These are phyloP conservation scores for Thaumatotibia leucotreta DNA, from an alignment of 1,140 invertebrate genomes.

Conservation along the genomic window DNA sequence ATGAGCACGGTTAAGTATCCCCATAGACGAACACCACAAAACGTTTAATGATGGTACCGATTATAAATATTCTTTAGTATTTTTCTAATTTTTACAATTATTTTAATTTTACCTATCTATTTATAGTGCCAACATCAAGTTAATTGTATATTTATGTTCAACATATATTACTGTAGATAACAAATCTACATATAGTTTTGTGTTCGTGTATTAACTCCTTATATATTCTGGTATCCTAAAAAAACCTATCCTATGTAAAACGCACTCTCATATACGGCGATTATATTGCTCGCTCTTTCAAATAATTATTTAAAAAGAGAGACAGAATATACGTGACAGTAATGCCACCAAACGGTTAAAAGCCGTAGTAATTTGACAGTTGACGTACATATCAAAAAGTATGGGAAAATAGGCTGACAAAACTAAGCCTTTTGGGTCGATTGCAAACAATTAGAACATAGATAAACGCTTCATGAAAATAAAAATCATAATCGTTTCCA, in stretches of 20 bases:
- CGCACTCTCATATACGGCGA: background rate
- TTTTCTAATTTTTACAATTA: conserved; percentile 57
- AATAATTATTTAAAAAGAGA: background rate
- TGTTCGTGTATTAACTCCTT: conserved; percentile 7
- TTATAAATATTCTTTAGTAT: conserved; percentile 51
- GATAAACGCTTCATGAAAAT: too few species aligned
- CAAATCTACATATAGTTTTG: conserved; percentile 19
- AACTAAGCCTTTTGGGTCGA: too few species aligned
- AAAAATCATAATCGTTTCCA: too few species aligned
- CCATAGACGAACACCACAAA: conserved; percentile 30
- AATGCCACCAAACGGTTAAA: too few species aligned
- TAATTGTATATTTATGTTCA: conserved; percentile 22
- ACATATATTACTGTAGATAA: conserved; percentile 20
- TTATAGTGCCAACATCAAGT: conserved; percentile 47
- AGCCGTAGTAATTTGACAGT: too few species aligned
- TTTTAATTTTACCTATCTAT: conserved; percentile 57
- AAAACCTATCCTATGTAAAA: background rate
- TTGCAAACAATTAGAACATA: too few species aligned
- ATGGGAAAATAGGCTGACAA: too few species aligned
- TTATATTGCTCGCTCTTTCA: background rate
- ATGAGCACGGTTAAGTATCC: conserved; percentile 40
- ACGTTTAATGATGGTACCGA: conserved; percentile 27
- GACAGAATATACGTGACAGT: too few species aligned
- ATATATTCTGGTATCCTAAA: conserved; percentile 10
- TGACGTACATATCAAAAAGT: too few species aligned